Evolutionary conservation across 2,113 vertebrate genomes (phyloP).

Genomic region (Athene cunicularia): DNA sequence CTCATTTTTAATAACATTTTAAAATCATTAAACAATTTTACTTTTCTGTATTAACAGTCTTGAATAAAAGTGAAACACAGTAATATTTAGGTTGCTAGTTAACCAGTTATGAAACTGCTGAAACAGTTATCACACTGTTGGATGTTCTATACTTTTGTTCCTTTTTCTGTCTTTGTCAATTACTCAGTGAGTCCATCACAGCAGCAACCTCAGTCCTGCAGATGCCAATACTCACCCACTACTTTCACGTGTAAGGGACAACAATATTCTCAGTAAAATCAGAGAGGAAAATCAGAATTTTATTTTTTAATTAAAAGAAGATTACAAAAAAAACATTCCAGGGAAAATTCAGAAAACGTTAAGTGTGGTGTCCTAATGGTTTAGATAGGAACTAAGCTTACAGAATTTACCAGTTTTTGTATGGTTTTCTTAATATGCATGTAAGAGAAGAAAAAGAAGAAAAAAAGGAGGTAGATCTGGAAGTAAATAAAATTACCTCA

Average conservation of each 20-base stretch:
- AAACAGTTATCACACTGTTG: background rate
- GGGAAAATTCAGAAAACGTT: background rate
- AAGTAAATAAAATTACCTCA: background rate
- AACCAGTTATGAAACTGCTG: background rate
- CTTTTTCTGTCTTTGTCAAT: background rate
- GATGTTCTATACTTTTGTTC: background rate
- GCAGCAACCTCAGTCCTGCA: background rate
- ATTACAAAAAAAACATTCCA: background rate
- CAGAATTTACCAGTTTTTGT: background rate
- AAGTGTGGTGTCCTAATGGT: background rate
- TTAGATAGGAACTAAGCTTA: background rate
- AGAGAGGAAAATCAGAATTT: background rate
- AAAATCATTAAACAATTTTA: background rate
- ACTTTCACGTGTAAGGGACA: background rate
- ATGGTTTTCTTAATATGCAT: background rate
- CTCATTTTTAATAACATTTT: background rate
- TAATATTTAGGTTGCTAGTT: background rate
- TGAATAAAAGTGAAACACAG: background rate
- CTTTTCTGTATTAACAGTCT: background rate
- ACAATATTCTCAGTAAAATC: background rate
- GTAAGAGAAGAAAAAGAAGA: background rate
- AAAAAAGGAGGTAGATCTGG: background rate
- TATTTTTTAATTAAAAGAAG: background rate
- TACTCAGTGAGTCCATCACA: background rate
- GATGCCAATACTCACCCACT: background rate